These are phyloP conservation scores for Dallia pectoralis DNA, from an alignment of 2,797 vertebrate genomes.

Conservation along the genomic window DNA sequence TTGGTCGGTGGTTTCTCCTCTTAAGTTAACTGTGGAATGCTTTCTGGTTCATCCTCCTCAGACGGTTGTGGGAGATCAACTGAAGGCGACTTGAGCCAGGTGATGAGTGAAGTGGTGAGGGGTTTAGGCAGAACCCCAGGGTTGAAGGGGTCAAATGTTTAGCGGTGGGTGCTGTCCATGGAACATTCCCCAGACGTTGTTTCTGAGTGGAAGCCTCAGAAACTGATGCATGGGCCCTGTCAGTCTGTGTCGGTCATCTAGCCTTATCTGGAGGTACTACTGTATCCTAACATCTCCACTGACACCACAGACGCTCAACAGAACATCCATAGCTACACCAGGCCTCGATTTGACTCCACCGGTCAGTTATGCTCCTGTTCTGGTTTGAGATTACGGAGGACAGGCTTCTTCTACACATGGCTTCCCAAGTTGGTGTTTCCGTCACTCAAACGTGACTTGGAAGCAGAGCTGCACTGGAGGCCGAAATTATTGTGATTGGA, in stretches of 20 bases:
- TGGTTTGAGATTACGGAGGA: neutral
- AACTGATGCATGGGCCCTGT: slow-evolving; percentile 41
- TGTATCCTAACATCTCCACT: slow-evolving; percentile 22
- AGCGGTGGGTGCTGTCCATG: slow-evolving; percentile 14
- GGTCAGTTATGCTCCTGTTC: slow-evolving; percentile 13
- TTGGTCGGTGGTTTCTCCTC: neutral
- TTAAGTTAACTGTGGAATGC: slow-evolving; percentile 23
- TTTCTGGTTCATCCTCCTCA: slow-evolving; percentile 20
- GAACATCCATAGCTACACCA: slow-evolving; percentile 24
- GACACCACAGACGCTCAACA: slow-evolving; percentile 13
- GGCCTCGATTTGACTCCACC: neutral
- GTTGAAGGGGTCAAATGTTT: neutral
- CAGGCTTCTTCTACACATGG: neutral
- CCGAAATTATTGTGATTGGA: no score
- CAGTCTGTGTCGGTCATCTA: slow-evolving; percentile 35
- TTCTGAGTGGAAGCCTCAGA: slow-evolving; percentile 40
- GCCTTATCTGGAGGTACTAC: slow-evolving; percentile 45
- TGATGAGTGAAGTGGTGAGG: slow-evolving; percentile 19
- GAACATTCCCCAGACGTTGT: slow-evolving; percentile 48
- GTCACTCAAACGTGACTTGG: no score
- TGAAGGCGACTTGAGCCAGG: slow-evolving; percentile 41
- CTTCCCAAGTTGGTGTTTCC: neutral
- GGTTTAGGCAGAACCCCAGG: neutral
- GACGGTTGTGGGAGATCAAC: slow-evolving; percentile 26
- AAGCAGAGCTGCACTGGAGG: no score